Percentiles rank a stretch among this genome's conserved stretches.
Evolutionary conservation across 2,888 invertebrate genomes (phyloP).

Genomic region (Terebella lapidaria): DNA sequence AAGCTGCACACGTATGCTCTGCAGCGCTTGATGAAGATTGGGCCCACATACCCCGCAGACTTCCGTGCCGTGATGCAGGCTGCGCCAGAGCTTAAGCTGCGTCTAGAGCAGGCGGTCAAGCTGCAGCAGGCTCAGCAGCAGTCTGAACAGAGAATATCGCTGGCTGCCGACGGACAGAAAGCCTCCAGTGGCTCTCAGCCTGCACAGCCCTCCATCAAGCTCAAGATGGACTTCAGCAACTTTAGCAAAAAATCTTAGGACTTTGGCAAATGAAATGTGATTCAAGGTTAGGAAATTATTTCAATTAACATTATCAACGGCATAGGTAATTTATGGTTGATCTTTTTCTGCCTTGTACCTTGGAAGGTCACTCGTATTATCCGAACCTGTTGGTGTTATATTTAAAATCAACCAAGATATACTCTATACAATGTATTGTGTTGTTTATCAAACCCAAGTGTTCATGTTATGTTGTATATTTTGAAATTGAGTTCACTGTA

Average conservation of each 20-base stretch:
- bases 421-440: too few relatives aligned
- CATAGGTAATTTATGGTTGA: too few relatives aligned
- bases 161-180: conserved; percentile 21
- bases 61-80: conserved; percentile 86
- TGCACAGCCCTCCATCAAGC: conserved; percentile 66
- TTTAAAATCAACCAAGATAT: too few relatives aligned
- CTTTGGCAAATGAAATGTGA: too few relatives aligned
- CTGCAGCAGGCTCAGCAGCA: conserved; percentile 62
- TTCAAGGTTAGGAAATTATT: too few relatives aligned
- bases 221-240: conserved; percentile 92
- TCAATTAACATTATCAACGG: too few relatives aligned
- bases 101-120: conserved; percentile 80
- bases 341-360: too few relatives aligned
- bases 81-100: conserved; percentile 71
- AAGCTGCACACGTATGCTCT: conserved; percentile 80
- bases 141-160: conserved; percentile 5
- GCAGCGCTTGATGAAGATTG: conserved; percentile 83
- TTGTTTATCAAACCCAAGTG: too few relatives aligned
- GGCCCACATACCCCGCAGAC: conserved; percentile 88
- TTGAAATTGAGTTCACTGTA: too few relatives aligned
- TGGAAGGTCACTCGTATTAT: too few relatives aligned
- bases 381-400: too few relatives aligned
- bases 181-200: conserved; percentile 18
- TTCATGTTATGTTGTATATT: too few relatives aligned
- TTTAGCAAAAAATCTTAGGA: conserved; percentile 56